These are phyloP conservation scores for Tragelaphus buxtoni DNA, from an alignment of 2,113 vertebrate genomes.

Conservation along the genomic window DNA sequence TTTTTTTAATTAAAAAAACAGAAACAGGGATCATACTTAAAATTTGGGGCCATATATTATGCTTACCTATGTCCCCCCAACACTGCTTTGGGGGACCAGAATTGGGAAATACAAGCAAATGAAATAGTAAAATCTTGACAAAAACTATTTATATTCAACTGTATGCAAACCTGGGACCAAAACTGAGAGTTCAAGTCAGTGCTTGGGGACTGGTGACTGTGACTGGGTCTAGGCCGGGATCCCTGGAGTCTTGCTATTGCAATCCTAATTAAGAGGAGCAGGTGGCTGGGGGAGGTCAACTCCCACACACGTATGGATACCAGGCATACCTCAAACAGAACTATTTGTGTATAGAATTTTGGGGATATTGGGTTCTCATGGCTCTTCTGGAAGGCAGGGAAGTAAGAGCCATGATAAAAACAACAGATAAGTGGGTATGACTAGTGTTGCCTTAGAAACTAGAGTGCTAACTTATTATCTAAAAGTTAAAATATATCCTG, in stretches of 20 bases:
- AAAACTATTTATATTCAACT: neutral
- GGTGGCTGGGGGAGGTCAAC: conserved; percentile 9
- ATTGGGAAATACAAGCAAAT: neutral
- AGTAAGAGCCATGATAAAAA: neutral
- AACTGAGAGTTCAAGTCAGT: neutral
- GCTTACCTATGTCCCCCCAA: neutral
- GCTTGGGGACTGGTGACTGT: neutral
- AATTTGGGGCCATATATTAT: neutral
- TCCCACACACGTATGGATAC: neutral
- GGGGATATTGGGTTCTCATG: neutral
- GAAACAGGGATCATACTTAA: neutral
- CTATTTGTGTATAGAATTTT: conserved; percentile 7
- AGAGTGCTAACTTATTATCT: neutral
- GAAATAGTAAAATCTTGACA: neutral
- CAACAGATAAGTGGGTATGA: neutral
- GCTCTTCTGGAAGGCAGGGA: neutral
- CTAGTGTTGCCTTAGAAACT: neutral
- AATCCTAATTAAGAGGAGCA: conserved; percentile 38
- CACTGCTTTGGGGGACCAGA: neutral
- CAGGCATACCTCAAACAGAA: neutral
- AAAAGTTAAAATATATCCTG: neutral
- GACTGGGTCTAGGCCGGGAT: conserved; percentile 18
- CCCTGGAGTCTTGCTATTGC: neutral
- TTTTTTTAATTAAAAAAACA: neutral
- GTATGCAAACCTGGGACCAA: neutral